Base-by-base conservation (phyloP, 2,888 invertebrate genomes). In the Slavum lentiscoides region DNA sequence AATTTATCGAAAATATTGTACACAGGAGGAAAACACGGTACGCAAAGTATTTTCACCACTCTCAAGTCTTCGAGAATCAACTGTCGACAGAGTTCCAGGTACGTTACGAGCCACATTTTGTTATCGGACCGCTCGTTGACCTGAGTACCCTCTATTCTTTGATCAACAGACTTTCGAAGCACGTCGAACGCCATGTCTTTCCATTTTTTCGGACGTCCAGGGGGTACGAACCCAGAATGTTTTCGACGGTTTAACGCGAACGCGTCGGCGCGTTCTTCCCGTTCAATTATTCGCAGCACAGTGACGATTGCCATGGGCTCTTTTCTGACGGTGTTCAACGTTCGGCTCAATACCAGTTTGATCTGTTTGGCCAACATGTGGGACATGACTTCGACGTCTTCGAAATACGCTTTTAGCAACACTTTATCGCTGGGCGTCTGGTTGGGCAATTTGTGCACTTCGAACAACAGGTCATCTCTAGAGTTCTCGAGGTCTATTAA, bases 261-360 rank as follows among this genome's bases (percentile, higher is more conserved):
- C 84, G 91, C 91, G 88, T 99, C 99, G 55, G 95, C 92, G 87
- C 94, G 95, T 85, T 99, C 98, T 87, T 99, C 99, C 77, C 98
- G 89, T 87, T 99, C 98, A 84, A 99, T 95, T 80, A 99, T 97
- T 84, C 99, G 89, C 59, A 99, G 87, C 0, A 96, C 97, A 11
- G 98, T 98, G 0, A 99, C 99, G 84, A 99, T 95, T 13, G 96
- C 92, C 0, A 95, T 96, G 0, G 96, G 96, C 85, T 97, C 95
- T 86, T 97, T 96, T 37, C 97, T 90, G 0, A 98, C 97, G 2
- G 96, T 97, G 85, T 97, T 96, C 69, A 99, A 88, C 1, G 97
- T 95, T 82, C 98, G 89, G 82, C 94, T 93, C 75, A 98, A 87
- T 83, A 97, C 94, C 68, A 98, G 89, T 86, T 94, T 93, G 68